These are phyloP conservation scores for Diorhabda elongata DNA, from an alignment of 1,140 invertebrate genomes.

Conservation along the genomic window DNA sequence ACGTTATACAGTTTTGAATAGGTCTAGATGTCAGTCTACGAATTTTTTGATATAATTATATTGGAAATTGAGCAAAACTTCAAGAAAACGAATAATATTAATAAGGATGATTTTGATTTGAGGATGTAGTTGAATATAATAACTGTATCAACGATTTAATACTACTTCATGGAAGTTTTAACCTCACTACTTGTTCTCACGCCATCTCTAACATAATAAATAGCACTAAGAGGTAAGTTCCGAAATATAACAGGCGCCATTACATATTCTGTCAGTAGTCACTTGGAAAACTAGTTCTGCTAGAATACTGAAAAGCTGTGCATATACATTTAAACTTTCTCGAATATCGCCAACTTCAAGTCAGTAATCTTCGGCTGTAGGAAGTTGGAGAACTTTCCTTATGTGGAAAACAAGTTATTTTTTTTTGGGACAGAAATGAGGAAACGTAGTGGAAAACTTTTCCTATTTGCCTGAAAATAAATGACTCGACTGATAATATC, in stretches of 20 bases:
- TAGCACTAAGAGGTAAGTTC: neutral
- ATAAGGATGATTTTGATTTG: neutral
- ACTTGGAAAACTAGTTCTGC: neutral
- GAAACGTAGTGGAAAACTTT: neutral
- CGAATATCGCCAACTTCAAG: neutral
- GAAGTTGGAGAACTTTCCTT: neutral
- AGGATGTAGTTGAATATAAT: neutral
- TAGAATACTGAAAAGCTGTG: neutral
- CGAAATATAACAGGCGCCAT: neutral
- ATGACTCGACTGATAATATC: neutral
- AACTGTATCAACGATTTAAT: neutral
- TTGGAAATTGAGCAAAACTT: too few relatives aligned
- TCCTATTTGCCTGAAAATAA: neutral
- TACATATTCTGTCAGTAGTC: slow-evolving; percentile 5
- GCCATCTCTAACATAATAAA: too few relatives aligned
- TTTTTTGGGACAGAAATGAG: neutral
- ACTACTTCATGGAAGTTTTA: neutral
- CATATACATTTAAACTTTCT: slow-evolving; percentile 6
- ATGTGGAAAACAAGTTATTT: neutral
- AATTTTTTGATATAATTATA: too few relatives aligned
- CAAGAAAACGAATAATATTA: neutral
- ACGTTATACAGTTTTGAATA: too few relatives aligned
- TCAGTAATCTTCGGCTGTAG: slow-evolving; percentile 5
- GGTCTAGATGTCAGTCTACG: too few relatives aligned
- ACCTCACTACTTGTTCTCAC: neutral